A percentile compares a stretch with the other conserved stretches of the same genome.
Evolutionary conservation across 2,113 vertebrate genomes (phyloP).

Genomic region (Microtus richardsoni): DNA sequence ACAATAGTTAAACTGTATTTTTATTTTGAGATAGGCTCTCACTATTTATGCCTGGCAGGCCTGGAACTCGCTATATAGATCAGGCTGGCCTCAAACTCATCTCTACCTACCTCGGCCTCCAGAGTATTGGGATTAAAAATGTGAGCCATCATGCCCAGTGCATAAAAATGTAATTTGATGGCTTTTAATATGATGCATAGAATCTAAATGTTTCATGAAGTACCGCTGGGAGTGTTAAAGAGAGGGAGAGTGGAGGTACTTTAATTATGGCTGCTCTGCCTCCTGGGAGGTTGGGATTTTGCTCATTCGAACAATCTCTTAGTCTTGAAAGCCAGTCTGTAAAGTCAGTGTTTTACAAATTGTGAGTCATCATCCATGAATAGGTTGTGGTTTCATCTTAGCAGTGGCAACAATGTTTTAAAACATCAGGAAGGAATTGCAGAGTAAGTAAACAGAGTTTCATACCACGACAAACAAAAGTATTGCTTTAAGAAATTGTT

Average conservation of each 20-base stretch:
- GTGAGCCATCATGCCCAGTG: neutral
- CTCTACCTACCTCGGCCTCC: neutral
- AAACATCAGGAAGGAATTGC: constrained; percentile 6
- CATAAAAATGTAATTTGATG: neutral
- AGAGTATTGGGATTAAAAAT: neutral
- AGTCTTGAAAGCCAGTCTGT: constrained; percentile 38
- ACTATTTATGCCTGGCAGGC: neutral
- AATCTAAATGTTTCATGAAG: constrained; percentile 38
- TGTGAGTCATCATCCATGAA: neutral
- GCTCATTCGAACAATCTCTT: neutral
- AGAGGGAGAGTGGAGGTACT: neutral
- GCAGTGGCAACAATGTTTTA: neutral
- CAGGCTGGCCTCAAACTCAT: neutral
- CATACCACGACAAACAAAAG: neutral
- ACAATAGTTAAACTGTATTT: neutral
- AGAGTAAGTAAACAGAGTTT: constrained; percentile 41
- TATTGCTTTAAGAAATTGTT: constrained; percentile 1
- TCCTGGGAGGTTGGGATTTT: constrained; percentile 14
- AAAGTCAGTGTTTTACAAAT: constrained; percentile 37
- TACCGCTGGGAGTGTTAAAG: constrained; percentile 19
- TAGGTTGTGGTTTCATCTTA: constrained; percentile 43
- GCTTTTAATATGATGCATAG: neutral
- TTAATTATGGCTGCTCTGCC: constrained; percentile 14
- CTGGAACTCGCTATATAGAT: neutral
- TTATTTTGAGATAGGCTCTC: neutral